These are phyloP conservation scores for Brachionus calyciflorus DNA, from an alignment of 1,140 invertebrate species.

Conservation along the genomic window DNA sequence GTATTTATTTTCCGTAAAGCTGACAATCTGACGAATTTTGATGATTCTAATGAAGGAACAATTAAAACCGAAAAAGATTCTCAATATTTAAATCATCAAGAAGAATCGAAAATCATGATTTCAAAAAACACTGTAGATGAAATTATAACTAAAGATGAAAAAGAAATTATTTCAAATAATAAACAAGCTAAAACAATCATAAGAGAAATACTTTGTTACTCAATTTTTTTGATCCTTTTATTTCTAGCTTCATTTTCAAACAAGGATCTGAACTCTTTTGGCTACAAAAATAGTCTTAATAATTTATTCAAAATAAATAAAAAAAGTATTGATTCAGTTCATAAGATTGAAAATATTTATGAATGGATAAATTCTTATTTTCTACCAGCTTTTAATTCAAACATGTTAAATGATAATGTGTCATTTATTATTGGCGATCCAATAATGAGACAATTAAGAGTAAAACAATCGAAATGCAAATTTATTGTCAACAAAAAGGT, in stretches of 20 bases:
- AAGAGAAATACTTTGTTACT: constrained; percentile 14
- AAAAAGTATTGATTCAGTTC: neutral
- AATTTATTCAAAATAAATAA: neutral
- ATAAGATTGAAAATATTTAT: neutral
- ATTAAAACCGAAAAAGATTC: neutral
- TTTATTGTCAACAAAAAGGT: neutral
- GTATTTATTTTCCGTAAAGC: constrained; percentile 63
- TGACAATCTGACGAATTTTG: constrained; percentile 58
- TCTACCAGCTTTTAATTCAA: neutral
- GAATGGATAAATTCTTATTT: neutral
- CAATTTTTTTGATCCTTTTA: constrained; percentile 6
- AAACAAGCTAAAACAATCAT: constrained; percentile 14
- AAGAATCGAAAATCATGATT: too few species aligned
- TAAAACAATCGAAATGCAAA: neutral
- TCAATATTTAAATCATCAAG: too few species aligned
- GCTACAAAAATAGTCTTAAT: neutral
- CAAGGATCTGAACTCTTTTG: constrained; percentile 5
- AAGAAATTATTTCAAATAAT: neutral
- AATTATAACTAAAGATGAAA: neutral
- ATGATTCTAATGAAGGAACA: constrained; percentile 50
- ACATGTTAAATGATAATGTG: constrained; percentile 61
- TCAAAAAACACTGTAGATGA: too few species aligned
- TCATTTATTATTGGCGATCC: constrained; percentile 65
- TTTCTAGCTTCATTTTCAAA: constrained; percentile 4
- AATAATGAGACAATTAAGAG: constrained; percentile 58